Evolutionary conservation across 2,797 vertebrate genomes (phyloP), one percentile per base, ranked within the genome.

Genomic region (Lacerta viridis): DNA sequence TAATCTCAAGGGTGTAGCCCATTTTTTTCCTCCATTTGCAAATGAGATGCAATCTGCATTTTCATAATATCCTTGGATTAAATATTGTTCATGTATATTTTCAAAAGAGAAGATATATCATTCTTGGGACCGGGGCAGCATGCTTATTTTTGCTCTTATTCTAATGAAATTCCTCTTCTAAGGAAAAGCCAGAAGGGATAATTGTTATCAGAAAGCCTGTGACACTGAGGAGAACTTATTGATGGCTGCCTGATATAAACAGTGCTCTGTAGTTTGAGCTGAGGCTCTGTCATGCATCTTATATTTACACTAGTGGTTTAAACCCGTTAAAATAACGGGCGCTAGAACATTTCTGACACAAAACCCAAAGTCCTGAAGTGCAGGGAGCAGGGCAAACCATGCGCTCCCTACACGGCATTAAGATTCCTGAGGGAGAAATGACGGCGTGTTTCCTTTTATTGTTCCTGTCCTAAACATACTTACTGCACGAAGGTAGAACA

Each of bases 161-260:
- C 91, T 76, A 75, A 66, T 90, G 17, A 82, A 80, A 68, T 46
- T 82, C 4, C 20, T 87, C 68, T 90, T 77, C 13, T 74, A 86
- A 76, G 3, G 82, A 80, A 80, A 69, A n/a, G 33, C 20, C 25
- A 69, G 36, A 55, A 74, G 50, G 29, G 11, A 29, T 17, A 10
- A 68, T 79, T 80, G 83, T 46, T 0, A 0, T 87, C 87, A 55
- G 76, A 72, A 82, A 1, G 71, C 84, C 29, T 46, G 64, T 91
- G 88, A 82, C 43, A 80, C 64, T 90, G 91, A 93, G 1, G 36
- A 88, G 87, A 84, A 77, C 66, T 93, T 92, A 79, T 82, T 77
- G 68, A 86, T 84, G 29, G 1, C 36, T 87, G 74, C 25, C 25
- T 75, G 83, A 33, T 86, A 25, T 69, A 69, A 69, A 69, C 27